A percentile compares a stretch with the other conserved stretches of the same genome.
Evolutionary conservation across 2,113 vertebrate genomes (phyloP).

Genomic region (Isurus oxyrinchus): DNA sequence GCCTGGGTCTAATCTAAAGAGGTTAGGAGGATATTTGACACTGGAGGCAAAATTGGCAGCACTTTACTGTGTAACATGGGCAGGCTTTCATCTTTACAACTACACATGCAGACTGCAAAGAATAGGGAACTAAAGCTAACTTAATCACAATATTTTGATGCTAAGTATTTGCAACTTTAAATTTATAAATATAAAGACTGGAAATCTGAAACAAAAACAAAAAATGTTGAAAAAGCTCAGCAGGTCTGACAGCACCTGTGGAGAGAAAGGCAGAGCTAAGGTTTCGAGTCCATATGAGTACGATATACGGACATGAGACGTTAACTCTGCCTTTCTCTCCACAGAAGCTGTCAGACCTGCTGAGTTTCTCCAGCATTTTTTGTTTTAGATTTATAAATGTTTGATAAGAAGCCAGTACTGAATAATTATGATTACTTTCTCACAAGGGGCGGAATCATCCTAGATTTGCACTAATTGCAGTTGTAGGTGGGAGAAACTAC

Average conservation of each 20-base stretch:
- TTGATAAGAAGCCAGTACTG: neutral
- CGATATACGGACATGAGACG: too few relatives aligned
- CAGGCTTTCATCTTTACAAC: neutral
- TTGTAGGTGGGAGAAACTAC: too few relatives aligned
- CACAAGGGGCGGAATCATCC: neutral
- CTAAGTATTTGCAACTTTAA: neutral
- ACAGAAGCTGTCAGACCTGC: too few relatives aligned
- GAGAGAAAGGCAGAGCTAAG: too few relatives aligned
- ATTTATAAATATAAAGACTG: neutral
- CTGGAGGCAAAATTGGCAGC: neutral
- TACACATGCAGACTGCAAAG: neutral
- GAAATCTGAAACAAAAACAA: too few relatives aligned
- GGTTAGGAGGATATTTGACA: neutral
- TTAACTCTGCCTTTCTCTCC: too few relatives aligned
- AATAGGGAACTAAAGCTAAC: neutral
- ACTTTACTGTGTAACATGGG: neutral
- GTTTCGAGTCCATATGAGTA: too few relatives aligned
- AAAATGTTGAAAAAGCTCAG: too few relatives aligned
- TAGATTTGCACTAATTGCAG: too few relatives aligned
- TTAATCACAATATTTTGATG: neutral
- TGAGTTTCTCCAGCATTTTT: too few relatives aligned
- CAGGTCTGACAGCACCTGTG: too few relatives aligned
- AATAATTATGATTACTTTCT: neutral
- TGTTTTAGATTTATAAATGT: neutral
- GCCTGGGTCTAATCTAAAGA: neutral